These are phyloP conservation scores for Drosophila littoralis DNA, from an alignment of 1,140 invertebrate species.

Conservation along the genomic window DNA sequence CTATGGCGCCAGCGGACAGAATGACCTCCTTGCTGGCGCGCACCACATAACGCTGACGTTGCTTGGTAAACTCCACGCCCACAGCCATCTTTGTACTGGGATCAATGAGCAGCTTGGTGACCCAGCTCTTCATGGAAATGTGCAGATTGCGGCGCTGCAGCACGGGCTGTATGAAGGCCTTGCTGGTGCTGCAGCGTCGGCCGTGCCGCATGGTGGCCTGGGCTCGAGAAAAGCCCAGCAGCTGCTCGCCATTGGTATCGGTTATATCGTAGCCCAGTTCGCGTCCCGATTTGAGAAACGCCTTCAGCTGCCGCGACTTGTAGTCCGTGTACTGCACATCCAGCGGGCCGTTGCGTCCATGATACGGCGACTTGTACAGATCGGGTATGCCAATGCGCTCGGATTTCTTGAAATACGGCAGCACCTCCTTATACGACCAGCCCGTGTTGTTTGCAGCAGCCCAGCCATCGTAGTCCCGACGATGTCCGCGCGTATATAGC, in stretches of 20 bases:
- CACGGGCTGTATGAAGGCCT: conserved; percentile 93
- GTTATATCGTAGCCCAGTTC: conserved; percentile 89
- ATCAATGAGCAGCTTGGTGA: conserved; percentile 89
- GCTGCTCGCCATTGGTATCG: conserved; percentile 88
- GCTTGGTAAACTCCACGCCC: conserved; percentile 86
- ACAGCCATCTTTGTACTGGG: conserved; percentile 85
- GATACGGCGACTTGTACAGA: conserved; percentile 87
- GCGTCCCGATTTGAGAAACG: conserved; percentile 88
- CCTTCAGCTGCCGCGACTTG: conserved; percentile 86
- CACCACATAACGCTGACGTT: conserved; percentile 86
- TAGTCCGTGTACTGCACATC: conserved; percentile 88
- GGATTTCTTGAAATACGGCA: conserved; percentile 93
- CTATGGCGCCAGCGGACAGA: conserved; percentile 89
- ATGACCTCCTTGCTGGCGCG: conserved; percentile 91
- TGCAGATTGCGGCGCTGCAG: conserved; percentile 89
- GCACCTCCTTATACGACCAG: conserved; percentile 93
- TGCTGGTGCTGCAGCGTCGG: conserved; percentile 89
- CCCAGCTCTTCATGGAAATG: conserved; percentile 91
- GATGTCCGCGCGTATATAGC: conserved; percentile 90
- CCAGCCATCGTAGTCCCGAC: conserved; percentile 90
- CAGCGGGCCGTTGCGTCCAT: conserved; percentile 88
- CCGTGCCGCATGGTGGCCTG: conserved; percentile 90
- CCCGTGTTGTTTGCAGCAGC: conserved; percentile 90
- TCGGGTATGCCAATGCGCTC: conserved; percentile 88
- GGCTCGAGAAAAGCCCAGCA: conserved; percentile 88